Conservation (phyloP, 2,888 invertebrate species). For the Latrodectus hesperus region DNA sequence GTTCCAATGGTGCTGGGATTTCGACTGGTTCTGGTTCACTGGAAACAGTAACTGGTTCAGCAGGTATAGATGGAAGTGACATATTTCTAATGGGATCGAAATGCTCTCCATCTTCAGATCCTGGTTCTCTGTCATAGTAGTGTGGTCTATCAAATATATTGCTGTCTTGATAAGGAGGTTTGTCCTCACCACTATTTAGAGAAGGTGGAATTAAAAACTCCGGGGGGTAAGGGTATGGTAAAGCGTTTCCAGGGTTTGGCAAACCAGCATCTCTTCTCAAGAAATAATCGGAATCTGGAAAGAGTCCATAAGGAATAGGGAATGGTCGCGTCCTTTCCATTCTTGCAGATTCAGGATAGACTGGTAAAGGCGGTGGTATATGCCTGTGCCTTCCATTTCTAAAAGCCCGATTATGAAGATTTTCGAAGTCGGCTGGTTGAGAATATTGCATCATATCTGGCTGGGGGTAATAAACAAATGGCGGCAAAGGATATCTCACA, state of each 20-base stretch:
- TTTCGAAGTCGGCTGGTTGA: background rate
- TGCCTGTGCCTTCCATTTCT: background rate
- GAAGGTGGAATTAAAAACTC: background rate
- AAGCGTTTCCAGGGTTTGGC: background rate
- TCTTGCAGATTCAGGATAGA: background rate
- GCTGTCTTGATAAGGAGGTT: conserved; percentile 1
- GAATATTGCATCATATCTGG: background rate
- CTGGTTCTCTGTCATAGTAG: conserved; percentile 10
- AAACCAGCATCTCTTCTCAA: background rate
- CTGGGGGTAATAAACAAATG: background rate
- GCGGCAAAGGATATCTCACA: background rate
- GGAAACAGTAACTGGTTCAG: background rate
- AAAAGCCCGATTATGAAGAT: background rate
- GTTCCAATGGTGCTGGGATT: background rate
- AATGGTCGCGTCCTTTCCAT: background rate
- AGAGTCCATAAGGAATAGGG: background rate
- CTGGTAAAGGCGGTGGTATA: background rate
- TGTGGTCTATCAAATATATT: conserved; percentile 15
- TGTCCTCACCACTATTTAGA: background rate
- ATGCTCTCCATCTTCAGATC: background rate
- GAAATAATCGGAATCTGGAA: background rate
- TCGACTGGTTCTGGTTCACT: background rate
- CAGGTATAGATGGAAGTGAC: background rate
- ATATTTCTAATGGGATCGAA: background rate
- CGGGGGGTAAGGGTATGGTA: conserved; percentile 17